Conservation (phyloP, 2,888 invertebrate species). For the Sphaeridia pumilis region DNA sequence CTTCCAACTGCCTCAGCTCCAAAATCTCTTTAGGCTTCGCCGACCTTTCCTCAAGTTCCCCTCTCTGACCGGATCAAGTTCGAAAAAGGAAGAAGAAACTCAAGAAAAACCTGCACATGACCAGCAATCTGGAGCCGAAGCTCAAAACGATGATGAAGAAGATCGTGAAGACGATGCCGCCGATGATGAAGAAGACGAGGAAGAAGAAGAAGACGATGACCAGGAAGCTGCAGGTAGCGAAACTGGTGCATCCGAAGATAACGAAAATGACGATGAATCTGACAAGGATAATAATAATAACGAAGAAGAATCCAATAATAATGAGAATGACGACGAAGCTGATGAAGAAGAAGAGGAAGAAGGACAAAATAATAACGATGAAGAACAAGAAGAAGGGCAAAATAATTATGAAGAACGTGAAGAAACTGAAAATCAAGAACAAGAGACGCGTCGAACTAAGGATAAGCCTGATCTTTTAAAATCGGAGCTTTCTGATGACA, state of each 20-base stretch:
- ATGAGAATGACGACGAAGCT: not conserved
- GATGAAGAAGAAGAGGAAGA: not conserved
- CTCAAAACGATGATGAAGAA: not conserved
- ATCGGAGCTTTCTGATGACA: too few relatives aligned
- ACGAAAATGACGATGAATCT: too few relatives aligned
- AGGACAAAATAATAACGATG: too few relatives aligned
- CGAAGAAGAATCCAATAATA: not conserved
- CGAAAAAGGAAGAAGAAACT: not conserved
- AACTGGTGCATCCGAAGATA: too few relatives aligned
- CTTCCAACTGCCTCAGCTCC: not conserved
- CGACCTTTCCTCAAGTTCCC: not conserved
- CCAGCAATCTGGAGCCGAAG: too few relatives aligned
- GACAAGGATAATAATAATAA: not conserved
- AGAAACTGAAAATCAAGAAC: too few relatives aligned
- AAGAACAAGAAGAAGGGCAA: too few relatives aligned
- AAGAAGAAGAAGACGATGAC: not conserved
- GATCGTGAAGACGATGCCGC: not conserved
- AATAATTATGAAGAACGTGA: too few relatives aligned
- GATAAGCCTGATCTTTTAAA: too few relatives aligned
- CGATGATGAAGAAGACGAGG: slow-evolving; percentile 1
- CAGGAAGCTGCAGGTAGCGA: not conserved
- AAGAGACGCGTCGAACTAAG: too few relatives aligned
- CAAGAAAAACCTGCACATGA: not conserved
- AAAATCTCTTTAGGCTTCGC: not conserved
- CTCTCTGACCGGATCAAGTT: not conserved